A percentile compares a stretch with the other conserved stretches of the same genome.
Conservation (phyloP, 35 echinoderm and acorn worm genomes). For the Chiridota heheva region DNA sequence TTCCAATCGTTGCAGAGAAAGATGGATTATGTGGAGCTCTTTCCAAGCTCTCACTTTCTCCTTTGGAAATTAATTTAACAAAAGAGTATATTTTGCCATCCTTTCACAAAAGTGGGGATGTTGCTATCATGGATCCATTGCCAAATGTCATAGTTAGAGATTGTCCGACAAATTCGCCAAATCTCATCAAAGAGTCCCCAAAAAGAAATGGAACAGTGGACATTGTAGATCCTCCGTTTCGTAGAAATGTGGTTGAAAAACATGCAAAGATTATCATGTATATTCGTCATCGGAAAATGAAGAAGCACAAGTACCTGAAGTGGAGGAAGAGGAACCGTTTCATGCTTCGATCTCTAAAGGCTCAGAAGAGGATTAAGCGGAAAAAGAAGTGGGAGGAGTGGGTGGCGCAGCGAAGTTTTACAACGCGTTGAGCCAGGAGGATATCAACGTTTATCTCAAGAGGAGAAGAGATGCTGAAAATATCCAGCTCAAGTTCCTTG, state of each 20-base stretch:
- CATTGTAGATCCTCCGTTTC: neutral
- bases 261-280: neutral
- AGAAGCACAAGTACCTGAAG: constrained; percentile 2
- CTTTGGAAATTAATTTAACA: neutral
- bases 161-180: neutral
- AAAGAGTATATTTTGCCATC: neutral
- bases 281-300: neutral
- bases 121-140: neutral
- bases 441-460: no score
- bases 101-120: neutral
- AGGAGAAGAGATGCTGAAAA: no score
- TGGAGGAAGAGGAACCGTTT: neutral
- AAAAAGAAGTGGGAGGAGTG: neutral
- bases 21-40: neutral
- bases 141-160: neutral
- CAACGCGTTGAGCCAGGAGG: no score
- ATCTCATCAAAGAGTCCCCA: neutral
- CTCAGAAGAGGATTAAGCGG: neutral
- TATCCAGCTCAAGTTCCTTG: no score
- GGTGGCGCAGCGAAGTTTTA: no score
- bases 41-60: neutral
- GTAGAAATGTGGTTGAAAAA: neutral
- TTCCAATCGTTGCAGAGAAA: no score
- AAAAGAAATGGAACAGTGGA: neutral
- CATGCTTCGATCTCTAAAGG: neutral